Evolutionary conservation across 2,113 vertebrate genomes (phyloP), one percentile per base, ranked within the genome.

Genomic region (Nannobrachium achirus): DNA sequence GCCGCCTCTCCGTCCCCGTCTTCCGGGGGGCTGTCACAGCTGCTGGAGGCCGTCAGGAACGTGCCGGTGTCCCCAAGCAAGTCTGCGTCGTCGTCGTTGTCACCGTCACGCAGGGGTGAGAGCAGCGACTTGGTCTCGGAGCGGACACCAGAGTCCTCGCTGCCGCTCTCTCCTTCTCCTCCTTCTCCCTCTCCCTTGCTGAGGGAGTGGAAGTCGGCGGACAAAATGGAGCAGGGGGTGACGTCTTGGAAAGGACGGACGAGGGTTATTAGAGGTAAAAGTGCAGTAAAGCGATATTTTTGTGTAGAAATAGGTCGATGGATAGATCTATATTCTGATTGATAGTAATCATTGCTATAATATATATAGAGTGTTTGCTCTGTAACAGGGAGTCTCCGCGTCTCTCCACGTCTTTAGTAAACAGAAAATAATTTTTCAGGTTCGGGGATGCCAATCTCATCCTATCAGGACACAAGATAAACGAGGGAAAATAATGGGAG

Each of bases 211-310:
- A 93, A 83, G 53, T 95, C 93, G 2, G 77, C 53, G 0, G 91
- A 89, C 0, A 91, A 89, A 76, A 94, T 59, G 0, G 94, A 93
- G 81, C 83, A 67, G 38, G 92, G 89, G 10, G 93, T 76, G 62
- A 88, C 65, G 75, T 92, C 93, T 0, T 33, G 91, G 88, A 81
- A 93, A 93, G 0, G 91, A 90, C 14, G 91, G 86, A 72, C 89
- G 25, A 33, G 25, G 25, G 25, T 33, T 33, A 33, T 33, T 1
- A 33, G 25, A 33, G 25, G 3, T 33, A 33, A 33, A 33, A 33
- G 25, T 33, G 25, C 25, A 33, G 25, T 33, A 33, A 4, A 33
- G 1, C n/a, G n/a, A n/a, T n/a, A 33, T 33, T 33, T 33, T 33
- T 33, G 25, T 33, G 25, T 33, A 33, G 25, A 33, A 33, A 33